Conservation (phyloP, 1,140 invertebrate species). For the Diorhabda elongata region DNA sequence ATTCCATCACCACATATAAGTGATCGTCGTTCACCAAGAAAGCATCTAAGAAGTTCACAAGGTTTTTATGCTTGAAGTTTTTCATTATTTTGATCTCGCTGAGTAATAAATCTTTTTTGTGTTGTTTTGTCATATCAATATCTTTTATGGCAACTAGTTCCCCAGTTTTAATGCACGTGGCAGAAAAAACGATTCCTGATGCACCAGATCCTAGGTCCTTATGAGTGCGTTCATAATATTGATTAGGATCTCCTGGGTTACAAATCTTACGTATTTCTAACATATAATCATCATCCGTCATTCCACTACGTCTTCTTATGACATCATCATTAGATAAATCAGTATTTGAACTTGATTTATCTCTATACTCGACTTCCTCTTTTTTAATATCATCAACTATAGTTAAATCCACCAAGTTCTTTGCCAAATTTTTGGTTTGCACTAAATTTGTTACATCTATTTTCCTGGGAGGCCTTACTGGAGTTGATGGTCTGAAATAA, state of each 20-base stretch:
- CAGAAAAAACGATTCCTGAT: conserved; percentile 89
- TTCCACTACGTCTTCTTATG: conserved; percentile 22
- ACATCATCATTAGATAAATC: conserved; percentile 30
- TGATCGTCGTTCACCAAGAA: conserved; percentile 85
- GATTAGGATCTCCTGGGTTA: conserved; percentile 69
- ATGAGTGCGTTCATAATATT: conserved; percentile 70
- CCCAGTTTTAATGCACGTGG: conserved; percentile 71
- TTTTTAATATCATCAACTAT: conserved; percentile 42
- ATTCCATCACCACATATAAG: conserved; percentile 94
- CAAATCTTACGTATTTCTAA: conserved; percentile 77
- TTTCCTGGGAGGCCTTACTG: conserved; percentile 28
- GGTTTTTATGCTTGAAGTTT: conserved; percentile 90
- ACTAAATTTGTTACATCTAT: conserved; percentile 29
- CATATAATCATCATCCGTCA: conserved; percentile 80
- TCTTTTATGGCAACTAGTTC: conserved; percentile 91
- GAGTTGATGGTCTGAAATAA: conserved; percentile 8
- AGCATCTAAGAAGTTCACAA: conserved; percentile 95
- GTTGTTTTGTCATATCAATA: conserved; percentile 90
- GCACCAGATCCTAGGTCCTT: conserved; percentile 88
- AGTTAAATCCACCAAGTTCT: conserved; percentile 37
- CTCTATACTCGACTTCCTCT: conserved; percentile 27
- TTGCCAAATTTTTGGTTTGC: conserved; percentile 35
- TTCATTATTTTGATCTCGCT: conserved; percentile 93
- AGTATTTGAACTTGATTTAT: conserved; percentile 13
- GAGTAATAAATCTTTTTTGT: conserved; percentile 90